Conservation (phyloP, 1,140 invertebrate species). For the Gryon sp. region DNA sequence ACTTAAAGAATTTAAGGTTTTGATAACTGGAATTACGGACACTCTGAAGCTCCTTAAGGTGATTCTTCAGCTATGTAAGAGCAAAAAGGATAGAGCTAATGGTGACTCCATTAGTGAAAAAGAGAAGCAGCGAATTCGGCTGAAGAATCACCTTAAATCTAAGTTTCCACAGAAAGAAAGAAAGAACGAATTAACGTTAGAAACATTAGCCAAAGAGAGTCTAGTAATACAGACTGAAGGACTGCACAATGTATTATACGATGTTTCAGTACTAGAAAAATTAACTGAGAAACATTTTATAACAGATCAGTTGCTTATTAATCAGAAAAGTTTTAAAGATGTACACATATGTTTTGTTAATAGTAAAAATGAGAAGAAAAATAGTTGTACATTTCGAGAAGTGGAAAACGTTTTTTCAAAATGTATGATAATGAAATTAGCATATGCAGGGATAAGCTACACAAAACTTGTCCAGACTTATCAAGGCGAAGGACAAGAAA, state of each 20-base stretch:
- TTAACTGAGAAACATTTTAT: background rate
- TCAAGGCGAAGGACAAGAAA: background rate
- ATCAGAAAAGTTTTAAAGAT: background rate
- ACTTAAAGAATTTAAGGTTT: background rate
- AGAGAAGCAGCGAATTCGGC: no score
- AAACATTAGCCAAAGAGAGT: background rate
- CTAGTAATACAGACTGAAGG: background rate
- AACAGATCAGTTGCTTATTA: background rate
- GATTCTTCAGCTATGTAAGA: no score
- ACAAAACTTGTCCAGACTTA: background rate
- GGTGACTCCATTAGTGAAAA: no score
- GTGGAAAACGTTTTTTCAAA: background rate
- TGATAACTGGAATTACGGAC: constrained; percentile 3
- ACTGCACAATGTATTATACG: background rate
- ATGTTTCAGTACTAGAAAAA: background rate
- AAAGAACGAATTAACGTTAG: background rate
- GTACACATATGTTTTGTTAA: background rate
- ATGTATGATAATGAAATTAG: background rate
- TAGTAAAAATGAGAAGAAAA: background rate
- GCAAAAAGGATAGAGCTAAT: no score
- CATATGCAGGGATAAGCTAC: background rate
- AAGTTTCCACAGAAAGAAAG: background rate
- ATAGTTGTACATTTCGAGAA: background rate
- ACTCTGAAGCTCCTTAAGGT: background rate
- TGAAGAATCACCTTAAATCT: no score